These are phyloP conservation scores for Lacanobia oleracea DNA, from an alignment of 2,888 invertebrate genomes.

Conservation along the genomic window DNA sequence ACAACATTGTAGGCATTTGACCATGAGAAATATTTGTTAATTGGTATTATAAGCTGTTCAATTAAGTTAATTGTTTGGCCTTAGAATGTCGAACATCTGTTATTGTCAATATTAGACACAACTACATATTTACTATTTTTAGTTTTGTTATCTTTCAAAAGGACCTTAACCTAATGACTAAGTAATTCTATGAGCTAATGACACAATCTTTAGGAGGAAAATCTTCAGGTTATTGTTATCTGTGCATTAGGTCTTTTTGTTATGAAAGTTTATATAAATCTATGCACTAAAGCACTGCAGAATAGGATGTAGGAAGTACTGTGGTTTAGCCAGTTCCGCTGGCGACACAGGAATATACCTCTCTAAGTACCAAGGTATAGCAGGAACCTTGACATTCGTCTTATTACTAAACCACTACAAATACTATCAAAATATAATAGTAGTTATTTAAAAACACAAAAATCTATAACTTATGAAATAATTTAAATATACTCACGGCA, in stretches of 20 bases:
- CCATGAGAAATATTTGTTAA: conserved; percentile 39
- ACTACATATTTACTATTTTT: neutral
- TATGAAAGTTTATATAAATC: neutral
- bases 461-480: conserved; percentile 30
- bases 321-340: neutral
- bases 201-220: conserved; percentile 11
- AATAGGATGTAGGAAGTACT: conserved; percentile 26
- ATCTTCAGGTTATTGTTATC: neutral
- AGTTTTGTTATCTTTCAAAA: conserved; percentile 1
- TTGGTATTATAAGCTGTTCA: neutral
- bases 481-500: conserved; percentile 73
- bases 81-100: neutral
- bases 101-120: neutral
- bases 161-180: conserved; percentile 7
- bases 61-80: neutral
- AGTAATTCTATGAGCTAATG: conserved; percentile 1
- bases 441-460: conserved; percentile 14
- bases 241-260: neutral
- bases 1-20: conserved; percentile 24
- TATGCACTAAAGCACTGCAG: neutral
- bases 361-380: conserved; percentile 25
- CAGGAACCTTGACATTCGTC: conserved; percentile 80
- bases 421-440: conserved; percentile 23
- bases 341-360: conserved; percentile 10
- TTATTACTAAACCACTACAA: conserved; percentile 32